Evolutionary conservation across 2,888 invertebrate genomes (phyloP), one percentile per base, ranked within the genome.

Genomic region (Tachina fera): DNA sequence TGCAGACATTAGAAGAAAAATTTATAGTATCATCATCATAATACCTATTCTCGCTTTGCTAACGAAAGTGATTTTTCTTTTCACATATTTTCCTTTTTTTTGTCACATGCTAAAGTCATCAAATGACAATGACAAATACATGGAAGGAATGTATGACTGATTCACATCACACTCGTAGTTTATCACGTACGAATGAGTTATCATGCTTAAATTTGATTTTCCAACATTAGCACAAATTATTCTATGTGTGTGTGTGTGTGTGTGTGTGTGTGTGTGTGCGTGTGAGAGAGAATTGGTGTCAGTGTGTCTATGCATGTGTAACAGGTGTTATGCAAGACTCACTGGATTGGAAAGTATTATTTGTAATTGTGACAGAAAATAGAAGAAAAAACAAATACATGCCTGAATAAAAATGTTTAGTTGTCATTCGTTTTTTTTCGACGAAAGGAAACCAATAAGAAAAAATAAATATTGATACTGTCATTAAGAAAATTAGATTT

Each of bases 141-240:
- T 49, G 8, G 1, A 58, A 19, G 41, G 16, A n/a, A 45, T 53
- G n/a, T 2, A 61, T 77, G 71, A 72, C 65, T 75, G 63, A 58
- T 45, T 67, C 22, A 11, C 58, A 58, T 45, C 31, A 31, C 31
- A 31, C 31, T 31, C 16, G 3, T 13, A 47, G 45, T n/a, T 80
- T 71, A 49, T 51, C 80, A 80, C 75, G 31, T 80, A 22, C 75
- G 58, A 76, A 60, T 49, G 63, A 76, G 19, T 65, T 71, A 84
- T 80, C 13, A 80, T 22, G 63, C 65, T 80, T 71, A 19, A 60
- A 71, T 80, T 58, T 70, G 79, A 84, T 79, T 79, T 79, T 63
- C 43, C 22, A 53, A 22, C 49, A 58, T 71, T 76, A 76, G 51
- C 43, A 71, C 11, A 51, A 47, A 71, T 70, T 45, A 49, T 65